Evolutionary conservation across 2,797 vertebrate genomes (phyloP).

Genomic region (Hybognathus amarus): DNA sequence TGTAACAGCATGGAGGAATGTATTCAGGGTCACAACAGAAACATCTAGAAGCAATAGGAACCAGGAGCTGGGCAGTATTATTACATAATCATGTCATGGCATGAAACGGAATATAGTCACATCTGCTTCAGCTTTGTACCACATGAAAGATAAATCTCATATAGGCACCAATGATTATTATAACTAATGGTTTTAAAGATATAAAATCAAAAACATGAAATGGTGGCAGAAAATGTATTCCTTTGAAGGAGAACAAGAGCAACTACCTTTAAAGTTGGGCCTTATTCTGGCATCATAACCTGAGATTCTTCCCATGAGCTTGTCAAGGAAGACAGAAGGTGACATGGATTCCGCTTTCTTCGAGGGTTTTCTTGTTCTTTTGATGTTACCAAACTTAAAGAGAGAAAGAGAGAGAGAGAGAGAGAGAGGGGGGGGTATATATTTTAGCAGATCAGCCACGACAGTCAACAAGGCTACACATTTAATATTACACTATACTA

Average conservation of each 20-base stretch:
- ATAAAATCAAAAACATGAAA: background rate
- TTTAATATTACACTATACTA: slow-evolving; percentile 31
- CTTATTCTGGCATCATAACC: slow-evolving; percentile 90
- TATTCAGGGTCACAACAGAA: slow-evolving; percentile 28
- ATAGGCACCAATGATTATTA: background rate
- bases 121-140: slow-evolving; percentile 9
- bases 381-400: slow-evolving; percentile 82
- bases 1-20: slow-evolving; percentile 14
- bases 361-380: slow-evolving; percentile 85
- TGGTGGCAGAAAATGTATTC: background rate
- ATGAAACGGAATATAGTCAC: background rate
- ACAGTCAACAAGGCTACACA: slow-evolving; percentile 45
- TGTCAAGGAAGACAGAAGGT: slow-evolving; percentile 89
- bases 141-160: background rate
- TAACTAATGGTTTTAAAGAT: background rate
- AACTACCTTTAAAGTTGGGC: slow-evolving; percentile 89
- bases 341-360: slow-evolving; percentile 83
- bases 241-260: background rate
- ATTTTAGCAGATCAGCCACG: slow-evolving; percentile 27
- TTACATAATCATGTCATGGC: slow-evolving; percentile 21
- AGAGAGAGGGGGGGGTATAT: background rate
- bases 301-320: slow-evolving; percentile 88
- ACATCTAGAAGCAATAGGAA: slow-evolving; percentile 8
- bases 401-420: slow-evolving; percentile 15
- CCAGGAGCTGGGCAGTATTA: background rate